Conservation (phyloP, 1,140 invertebrate species). For the Penaeus vannamei region DNA sequence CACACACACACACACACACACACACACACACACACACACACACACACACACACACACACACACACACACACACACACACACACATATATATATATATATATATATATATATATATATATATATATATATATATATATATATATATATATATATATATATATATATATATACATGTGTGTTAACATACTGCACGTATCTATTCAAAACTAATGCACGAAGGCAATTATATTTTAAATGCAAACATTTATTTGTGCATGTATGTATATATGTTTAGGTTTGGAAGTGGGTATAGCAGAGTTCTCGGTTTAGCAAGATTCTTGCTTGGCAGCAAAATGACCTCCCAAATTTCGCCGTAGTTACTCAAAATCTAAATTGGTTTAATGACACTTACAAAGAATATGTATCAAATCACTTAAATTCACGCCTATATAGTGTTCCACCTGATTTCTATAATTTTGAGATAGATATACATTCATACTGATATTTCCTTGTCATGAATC, state of each 20-base stretch:
- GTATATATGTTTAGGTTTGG: neutral
- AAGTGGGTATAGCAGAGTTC: too few species aligned
- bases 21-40: conserved; percentile 16
- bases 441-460: too few species aligned
- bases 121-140: conserved; percentile 16
- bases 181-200: too few species aligned
- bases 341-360: too few species aligned
- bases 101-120: conserved; percentile 16
- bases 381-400: too few species aligned
- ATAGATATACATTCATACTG: too few species aligned
- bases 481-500: too few species aligned
- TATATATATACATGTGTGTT: neutral
- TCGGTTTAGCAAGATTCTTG: too few species aligned
- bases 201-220: neutral
- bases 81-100: conserved; percentile 13
- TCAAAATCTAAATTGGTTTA: too few species aligned
- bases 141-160: conserved; percentile 16
- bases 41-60: conserved; percentile 6
- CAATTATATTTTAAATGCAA: neutral
- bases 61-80: conserved; percentile 25
- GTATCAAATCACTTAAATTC: too few species aligned
- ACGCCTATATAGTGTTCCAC: too few species aligned
- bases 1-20: conserved; percentile 16
- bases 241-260: neutral
- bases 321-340: too few species aligned